A percentile compares a stretch with the other conserved stretches of the same genome.
Conservation (phyloP, 2,113 vertebrate species). For the Motacilla alba region DNA sequence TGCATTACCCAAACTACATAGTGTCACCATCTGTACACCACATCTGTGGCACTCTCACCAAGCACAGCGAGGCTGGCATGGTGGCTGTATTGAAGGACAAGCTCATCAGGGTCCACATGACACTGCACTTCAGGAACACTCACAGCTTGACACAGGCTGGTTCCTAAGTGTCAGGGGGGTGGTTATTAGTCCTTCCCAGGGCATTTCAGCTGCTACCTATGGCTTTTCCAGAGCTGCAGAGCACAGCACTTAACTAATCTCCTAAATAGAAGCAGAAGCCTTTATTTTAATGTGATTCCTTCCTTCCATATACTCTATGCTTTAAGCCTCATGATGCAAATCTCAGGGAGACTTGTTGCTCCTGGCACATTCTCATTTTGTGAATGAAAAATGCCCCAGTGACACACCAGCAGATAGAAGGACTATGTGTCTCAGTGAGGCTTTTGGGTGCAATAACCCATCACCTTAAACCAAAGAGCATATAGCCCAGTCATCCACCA, state of each 20-base stretch:
- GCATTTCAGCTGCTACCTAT: neutral
- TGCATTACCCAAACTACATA: neutral
- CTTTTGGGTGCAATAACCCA: neutral
- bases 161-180: neutral
- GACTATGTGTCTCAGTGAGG: neutral
- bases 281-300: neutral
- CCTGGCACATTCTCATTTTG: neutral
- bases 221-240: neutral
- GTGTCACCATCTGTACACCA: neutral
- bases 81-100: neutral
- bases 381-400: neutral
- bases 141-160: neutral
- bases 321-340: neutral
- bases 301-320: neutral
- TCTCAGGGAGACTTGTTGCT: neutral
- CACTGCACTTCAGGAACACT: neutral
- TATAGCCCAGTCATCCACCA: neutral
- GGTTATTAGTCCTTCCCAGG: neutral
- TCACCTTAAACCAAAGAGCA: neutral
- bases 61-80: neutral
- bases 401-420: neutral
- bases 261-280: neutral
- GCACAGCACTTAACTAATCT: neutral
- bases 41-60: neutral
- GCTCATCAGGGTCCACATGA: accelerated